A percentile compares a stretch with the other conserved stretches of the same genome.
phyloP scores from a whole-genome alignment of 2,888 invertebrate species.

The Siphlonurus alternatus region DNA sequence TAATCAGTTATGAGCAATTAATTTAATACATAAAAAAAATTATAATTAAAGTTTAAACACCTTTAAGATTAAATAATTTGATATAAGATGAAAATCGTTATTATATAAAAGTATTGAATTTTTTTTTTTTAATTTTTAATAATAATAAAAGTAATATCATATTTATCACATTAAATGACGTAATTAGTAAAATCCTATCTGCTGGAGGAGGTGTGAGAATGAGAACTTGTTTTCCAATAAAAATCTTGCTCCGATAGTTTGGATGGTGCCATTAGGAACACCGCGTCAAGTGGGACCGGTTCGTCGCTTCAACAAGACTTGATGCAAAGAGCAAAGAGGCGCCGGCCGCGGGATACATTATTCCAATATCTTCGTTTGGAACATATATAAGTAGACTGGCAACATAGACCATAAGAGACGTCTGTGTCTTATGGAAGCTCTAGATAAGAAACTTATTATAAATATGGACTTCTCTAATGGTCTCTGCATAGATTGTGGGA shows the following conservation, averaged over 20 bases:
- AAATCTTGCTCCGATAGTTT: background rate
- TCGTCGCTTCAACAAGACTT: no score
- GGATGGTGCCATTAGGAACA: no score
- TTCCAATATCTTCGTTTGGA: no score
- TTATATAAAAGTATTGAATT: background rate
- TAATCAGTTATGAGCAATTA: background rate
- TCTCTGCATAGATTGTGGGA: no score
- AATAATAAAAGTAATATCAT: background rate
- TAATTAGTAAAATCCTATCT: conserved; percentile 1
- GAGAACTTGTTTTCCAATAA: conserved; percentile 2
- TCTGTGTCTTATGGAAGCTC: no score
- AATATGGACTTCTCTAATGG: no score
- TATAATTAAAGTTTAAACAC: background rate
- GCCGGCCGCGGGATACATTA: no score
- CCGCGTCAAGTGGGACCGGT: no score
- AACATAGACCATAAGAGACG: no score
- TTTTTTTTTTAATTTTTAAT: background rate
- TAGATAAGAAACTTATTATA: no score
- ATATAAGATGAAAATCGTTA: background rate
- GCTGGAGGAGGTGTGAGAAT: background rate
- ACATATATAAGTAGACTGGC: no score
- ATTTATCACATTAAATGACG: conserved; percentile 1
- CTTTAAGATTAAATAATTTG: background rate
- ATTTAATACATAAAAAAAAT: background rate
- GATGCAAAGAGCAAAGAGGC: no score